phyloP scores from a whole-genome alignment of 2,113 vertebrate genomes.

The Lycocorax pyrrhopterus region DNA sequence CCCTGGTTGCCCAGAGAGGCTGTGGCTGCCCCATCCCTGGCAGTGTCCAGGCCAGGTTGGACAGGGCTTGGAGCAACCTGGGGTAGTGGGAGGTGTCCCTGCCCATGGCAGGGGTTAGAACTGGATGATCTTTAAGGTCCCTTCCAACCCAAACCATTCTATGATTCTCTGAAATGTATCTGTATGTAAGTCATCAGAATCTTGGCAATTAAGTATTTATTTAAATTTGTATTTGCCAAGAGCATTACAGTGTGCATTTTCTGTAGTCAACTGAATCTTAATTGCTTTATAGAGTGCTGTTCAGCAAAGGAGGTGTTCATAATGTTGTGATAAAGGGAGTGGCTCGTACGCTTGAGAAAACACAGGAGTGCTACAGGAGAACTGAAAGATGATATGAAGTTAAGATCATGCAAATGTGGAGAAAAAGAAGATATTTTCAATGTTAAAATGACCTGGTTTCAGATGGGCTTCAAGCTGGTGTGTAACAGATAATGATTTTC shows the following conservation, averaged over 20 bases:
- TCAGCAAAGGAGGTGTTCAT: background rate
- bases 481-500: background rate
- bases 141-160: background rate
- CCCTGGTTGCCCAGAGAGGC: background rate
- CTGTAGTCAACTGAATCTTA: background rate
- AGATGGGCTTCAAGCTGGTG: background rate
- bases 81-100: background rate
- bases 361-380: background rate
- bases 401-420: background rate
- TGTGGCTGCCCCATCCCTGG: background rate
- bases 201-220: background rate
- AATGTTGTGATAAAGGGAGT: background rate
- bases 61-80: rapidly evolving
- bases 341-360: background rate
- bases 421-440: rapidly evolving
- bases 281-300: background rate
- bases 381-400: background rate
- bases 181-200: background rate
- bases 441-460: background rate
- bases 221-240: background rate
- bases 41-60: rapidly evolving
- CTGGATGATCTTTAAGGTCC: background rate
- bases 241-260: background rate
- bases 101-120: background rate
- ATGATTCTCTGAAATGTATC: background rate